Base-by-base conservation (phyloP, 1,140 invertebrate species). In the Charaxes varanes region DNA sequence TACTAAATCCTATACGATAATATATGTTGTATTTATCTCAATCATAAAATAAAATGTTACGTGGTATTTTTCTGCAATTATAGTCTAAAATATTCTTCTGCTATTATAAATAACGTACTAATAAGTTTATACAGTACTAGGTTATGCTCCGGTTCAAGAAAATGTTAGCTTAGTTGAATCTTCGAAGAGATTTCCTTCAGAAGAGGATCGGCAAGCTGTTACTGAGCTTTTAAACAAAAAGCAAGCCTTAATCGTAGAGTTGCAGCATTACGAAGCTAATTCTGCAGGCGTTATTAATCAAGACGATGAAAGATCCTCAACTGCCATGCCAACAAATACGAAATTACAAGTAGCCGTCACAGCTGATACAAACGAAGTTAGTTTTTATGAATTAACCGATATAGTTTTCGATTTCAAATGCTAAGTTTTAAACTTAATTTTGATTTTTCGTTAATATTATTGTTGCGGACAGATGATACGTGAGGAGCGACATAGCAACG, bases 201-300 rank as follows among this genome's bases (percentile, higher is more conserved):
- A 88, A 43, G 84, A 89, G 55, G 93, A 94, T 53, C 90, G 93
- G 51, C 91, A 95, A 55, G 87, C 89, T 0, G 90, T 97, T 22
- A 86, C 92, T 22, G 94, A 96, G 48, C 69, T 97, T 4, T 88
- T 94, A 35, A 88, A 91, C 10, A 90, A 90, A 53, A 96, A 95
- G 62, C 94, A 97, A 74, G 90, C 90, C 17, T 69, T 97, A 2
- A 68, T 92, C 45, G 84, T 95, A 42, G 95, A 97, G 76, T 70
- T 97, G 19, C 90, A 89, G 62, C 94, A 94, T 68, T 94, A 95
- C 65, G 91, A 93, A 63, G 89, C 87, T 13, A 90, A 88, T 57
- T 70, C 71, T 15, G 60, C 54, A 0, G 67, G 36, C 28, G 6
- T 28, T 7, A 8, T 10, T 18, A 68, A 34, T 11, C 13, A 53